Evolutionary conservation across 2,113 vertebrate species (phyloP), one percentile per base, ranked within the genome.

Genomic region (Nycticryphes semicollaris): DNA sequence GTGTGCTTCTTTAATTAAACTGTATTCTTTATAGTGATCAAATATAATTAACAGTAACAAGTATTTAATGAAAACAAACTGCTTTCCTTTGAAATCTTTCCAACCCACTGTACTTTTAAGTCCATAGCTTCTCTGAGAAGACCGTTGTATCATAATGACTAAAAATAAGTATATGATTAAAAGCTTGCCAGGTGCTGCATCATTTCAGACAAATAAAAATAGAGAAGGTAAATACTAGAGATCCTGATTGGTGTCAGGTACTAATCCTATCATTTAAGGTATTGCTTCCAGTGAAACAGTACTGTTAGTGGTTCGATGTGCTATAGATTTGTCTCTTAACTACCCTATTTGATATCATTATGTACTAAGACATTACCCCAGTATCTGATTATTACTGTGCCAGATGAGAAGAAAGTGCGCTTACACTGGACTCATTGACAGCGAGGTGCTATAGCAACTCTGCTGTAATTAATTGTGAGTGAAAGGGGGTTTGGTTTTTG

Each of bases 391-490:
- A 97, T 97, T 97, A 96, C 94, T 87, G 98, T 98, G 97, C 56
- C 73, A 98, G 98, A 98, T 97, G 97, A 98, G 98, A 98, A 97
- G 95, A 84, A 98, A 97, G 97, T 84, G 96, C 60, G 84, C 94
- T 97, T 98, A 95, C 86, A 73, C 95, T 81, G 93, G 97, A 98
- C 98, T 98, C 98, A 98, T 85, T 97, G 97, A 98, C 97, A 97
- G 97, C 92, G 54, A 98, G 98, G 97, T 98, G 97, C 98, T 98
- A 97, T 96, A 97, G 97, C 97, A 98, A 97, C 98, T 96, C 97
- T 97, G 89, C 97, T 98, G 98, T 99, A 99, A 99, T 99, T 99
- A 99, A 99, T 98, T 98, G 98, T 98, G 98, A 98, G 98, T 96
- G 97, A 98, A 98, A 97, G 96, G 98, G 97, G 98, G 98, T 98